phyloP scores from a whole-genome alignment of 1,140 invertebrate genomes.

The Dendroctonus ponderosae region DNA sequence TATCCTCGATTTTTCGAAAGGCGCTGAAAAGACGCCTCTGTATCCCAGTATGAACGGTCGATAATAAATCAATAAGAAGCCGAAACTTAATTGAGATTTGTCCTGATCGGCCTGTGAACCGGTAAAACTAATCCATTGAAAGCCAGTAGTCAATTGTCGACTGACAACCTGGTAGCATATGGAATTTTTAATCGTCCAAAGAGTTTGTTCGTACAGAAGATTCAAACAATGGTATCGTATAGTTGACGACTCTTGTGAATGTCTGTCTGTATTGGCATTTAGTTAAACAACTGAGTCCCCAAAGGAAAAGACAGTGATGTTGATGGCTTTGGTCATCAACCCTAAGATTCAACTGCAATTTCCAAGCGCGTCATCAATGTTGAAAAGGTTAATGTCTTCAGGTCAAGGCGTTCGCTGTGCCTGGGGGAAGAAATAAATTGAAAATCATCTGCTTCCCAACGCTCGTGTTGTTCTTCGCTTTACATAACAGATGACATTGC shows the following conservation, averaged over 20 bases:
- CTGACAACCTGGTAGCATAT: too few relatives aligned
- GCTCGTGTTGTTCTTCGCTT: neutral
- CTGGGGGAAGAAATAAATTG: conserved; percentile 8
- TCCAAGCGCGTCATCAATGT: neutral
- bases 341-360: neutral
- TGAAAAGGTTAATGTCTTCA: conserved; percentile 4
- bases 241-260: neutral
- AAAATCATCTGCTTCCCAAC: conserved; percentile 3
- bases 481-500: conserved; percentile 5
- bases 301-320: neutral
- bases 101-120: too few relatives aligned
- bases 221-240: neutral
- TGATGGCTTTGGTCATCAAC: neutral
- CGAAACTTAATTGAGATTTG: too few relatives aligned
- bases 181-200: too few relatives aligned
- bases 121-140: too few relatives aligned
- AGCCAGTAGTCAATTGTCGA: too few relatives aligned
- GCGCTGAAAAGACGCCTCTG: too few relatives aligned
- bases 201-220: too few relatives aligned
- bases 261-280: neutral
- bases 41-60: too few relatives aligned
- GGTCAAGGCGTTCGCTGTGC: neutral
- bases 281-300: neutral
- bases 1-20: too few relatives aligned
- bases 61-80: too few relatives aligned